phyloP scores from a whole-genome alignment of 2,888 invertebrate genomes.

The Norana najaformis region DNA sequence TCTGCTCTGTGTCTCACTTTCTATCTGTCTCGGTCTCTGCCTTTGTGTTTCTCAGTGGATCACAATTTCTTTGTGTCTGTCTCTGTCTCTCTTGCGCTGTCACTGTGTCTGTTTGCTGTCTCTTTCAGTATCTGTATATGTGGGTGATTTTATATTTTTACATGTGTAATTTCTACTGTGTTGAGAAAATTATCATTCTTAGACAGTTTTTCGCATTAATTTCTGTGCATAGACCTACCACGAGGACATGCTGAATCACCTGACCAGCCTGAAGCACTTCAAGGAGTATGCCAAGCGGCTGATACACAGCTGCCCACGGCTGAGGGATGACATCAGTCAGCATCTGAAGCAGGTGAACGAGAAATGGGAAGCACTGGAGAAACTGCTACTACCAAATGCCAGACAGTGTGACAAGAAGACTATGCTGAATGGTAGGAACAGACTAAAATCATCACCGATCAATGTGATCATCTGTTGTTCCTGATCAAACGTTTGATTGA shows the following conservation, averaged over 20 bases:
- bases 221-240: constrained; percentile 71
- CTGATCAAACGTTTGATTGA: not conserved
- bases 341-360: constrained; percentile 76
- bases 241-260: constrained; percentile 75
- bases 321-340: constrained; percentile 74
- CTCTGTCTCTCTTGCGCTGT: no score
- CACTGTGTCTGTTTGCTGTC: not conserved
- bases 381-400: constrained; percentile 68
- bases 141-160: not conserved
- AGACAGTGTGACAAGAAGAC: constrained; percentile 57
- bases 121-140: not conserved
- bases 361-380: constrained; percentile 78
- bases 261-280: constrained; percentile 74
- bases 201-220: not conserved
- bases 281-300: constrained; percentile 79
- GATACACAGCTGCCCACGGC: constrained; percentile 69
- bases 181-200: not conserved
- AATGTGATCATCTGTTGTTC: not conserved
- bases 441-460: not conserved
- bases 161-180: not conserved
- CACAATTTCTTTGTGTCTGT: no score
- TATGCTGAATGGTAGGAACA: constrained; percentile 55
- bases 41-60: no score
- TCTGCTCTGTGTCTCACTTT: no score
- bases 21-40: not conserved